phyloP scores from a whole-genome alignment of 2,113 vertebrate genomes.

The Planiliza haematocheilus region DNA sequence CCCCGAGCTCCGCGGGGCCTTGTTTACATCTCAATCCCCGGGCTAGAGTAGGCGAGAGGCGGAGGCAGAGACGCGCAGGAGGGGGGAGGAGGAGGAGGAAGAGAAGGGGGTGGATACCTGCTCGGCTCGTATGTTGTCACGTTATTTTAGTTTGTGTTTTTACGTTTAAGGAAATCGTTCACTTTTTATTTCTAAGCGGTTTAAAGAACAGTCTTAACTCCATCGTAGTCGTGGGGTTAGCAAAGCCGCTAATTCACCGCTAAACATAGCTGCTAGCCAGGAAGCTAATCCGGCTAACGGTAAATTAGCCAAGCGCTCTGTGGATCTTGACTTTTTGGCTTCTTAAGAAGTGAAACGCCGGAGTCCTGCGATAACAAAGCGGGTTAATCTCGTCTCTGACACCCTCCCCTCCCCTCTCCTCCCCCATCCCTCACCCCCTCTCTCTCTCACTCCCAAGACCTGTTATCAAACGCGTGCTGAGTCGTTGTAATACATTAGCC shows the following conservation, averaged over 20 bases:
- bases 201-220: not conserved
- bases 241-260: constrained; percentile 24
- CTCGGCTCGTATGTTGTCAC: not conserved
- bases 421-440: not conserved
- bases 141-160: no score
- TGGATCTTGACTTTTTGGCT: constrained; percentile 15
- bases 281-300: constrained; percentile 72
- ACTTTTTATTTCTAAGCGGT: no score
- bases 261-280: constrained; percentile 46
- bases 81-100: constrained; percentile 11
- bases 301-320: constrained; percentile 31
- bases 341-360: not conserved
- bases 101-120: constrained; percentile 21
- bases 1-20: constrained; percentile 72
- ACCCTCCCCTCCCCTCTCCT: not conserved
- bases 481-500: constrained; percentile 69
- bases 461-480: constrained; percentile 57
- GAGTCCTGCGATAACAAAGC: not conserved
- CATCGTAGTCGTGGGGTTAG: not conserved
- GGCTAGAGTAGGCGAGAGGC: constrained; percentile 73
- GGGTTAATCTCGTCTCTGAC: no score
- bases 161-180: no score
- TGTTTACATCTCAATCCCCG: constrained; percentile 87
- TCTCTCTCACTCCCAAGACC: constrained; percentile 13
- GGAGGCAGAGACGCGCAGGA: constrained; percentile 43